Percentiles rank a stretch among this genome's conserved stretches.
Evolutionary conservation across 2,888 invertebrate species (phyloP).

Genomic region (Drosophila ochracea): DNA sequence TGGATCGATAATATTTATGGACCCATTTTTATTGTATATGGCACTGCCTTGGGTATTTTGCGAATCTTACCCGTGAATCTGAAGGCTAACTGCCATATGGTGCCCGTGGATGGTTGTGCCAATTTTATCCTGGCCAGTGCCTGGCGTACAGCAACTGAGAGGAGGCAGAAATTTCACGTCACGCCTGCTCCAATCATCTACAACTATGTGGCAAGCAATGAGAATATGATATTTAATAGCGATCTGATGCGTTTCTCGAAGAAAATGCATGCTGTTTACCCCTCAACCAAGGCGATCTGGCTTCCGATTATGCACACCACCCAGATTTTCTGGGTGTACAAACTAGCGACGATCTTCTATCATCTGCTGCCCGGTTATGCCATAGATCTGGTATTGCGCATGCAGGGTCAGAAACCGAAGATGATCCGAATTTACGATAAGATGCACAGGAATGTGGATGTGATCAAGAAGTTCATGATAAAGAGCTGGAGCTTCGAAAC

Average conservation of each 20-base stretch:
- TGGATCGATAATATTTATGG: conserved; percentile 91
- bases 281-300: conserved; percentile 89
- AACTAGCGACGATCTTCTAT: conserved; percentile 86
- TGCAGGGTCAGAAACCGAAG: conserved; percentile 63
- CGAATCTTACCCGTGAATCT: conserved; percentile 81
- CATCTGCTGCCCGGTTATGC: conserved; percentile 89
- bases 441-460: conserved; percentile 87
- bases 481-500: conserved; percentile 90
- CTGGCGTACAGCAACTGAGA: conserved; percentile 83
- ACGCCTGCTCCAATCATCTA: conserved; percentile 85
- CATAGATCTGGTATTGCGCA: conserved; percentile 85
- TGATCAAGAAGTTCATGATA: conserved; percentile 90
- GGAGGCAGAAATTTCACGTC: conserved; percentile 28
- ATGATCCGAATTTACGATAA: conserved; percentile 89
- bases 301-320: conserved; percentile 87
- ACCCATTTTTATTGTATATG: conserved; percentile 85
- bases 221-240: conserved; percentile 92
- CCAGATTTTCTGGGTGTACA: conserved; percentile 83
- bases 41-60: conserved; percentile 87
- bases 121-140: conserved; percentile 85
- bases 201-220: conserved; percentile 93
- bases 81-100: conserved; percentile 80
- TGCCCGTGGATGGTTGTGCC: conserved; percentile 86
- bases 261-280: conserved; percentile 80
- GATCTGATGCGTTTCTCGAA: conserved; percentile 86